Base-by-base conservation (phyloP, 2,113 vertebrate genomes). In the Himantopus leucocephalus region DNA sequence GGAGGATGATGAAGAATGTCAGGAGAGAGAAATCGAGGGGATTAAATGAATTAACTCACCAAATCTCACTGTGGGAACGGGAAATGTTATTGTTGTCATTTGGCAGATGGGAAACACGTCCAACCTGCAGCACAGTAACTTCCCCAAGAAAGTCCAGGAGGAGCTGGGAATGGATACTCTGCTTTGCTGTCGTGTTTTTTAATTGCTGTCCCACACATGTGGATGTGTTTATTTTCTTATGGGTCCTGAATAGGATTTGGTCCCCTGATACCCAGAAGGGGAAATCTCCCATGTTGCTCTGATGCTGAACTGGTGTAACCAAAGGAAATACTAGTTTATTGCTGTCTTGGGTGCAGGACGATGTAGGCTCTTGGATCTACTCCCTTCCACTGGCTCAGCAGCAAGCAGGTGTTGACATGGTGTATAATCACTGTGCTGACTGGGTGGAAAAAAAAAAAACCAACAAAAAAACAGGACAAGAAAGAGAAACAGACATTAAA, bases 401-500 rank as follows among this genome's bases (percentile, higher is more conserved):
- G 84, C 60, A 62, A 67, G 53, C 92, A n/a, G 73, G 48, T 86
- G 72, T 90, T 92, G 93, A 82, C 82, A 75, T 74, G 5, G 37
- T 73, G 67, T 95, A 70, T 82, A 90, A 96, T 87, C 88, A 90
- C 95, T 52, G 37, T 90, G 85, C 72, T 91, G 92, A 97, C 39
- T 93, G 24, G 50, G 45, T 92, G 90, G 43, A 8, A 17, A 45
- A 45, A 50, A 58, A 87, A 95, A 90, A 1, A 0, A 45, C 7
- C 14, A 45, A 45, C 37, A 45, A 45, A 68, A 96, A 97, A 96
- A 67, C 79, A 96, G 47, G 86, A 59, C 56, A 94, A 90, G 91
- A 95, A 97, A 96, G 78, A 97, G 88, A 97, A 98, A 95, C 58
- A 96, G 96, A 95, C 94, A 92, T 97, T 96, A 96, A 92, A 94